Percentiles rank a stretch among this genome's conserved stretches.
phyloP scores from a whole-genome alignment of 2,113 vertebrate genomes.

The Ursus arctos region DNA sequence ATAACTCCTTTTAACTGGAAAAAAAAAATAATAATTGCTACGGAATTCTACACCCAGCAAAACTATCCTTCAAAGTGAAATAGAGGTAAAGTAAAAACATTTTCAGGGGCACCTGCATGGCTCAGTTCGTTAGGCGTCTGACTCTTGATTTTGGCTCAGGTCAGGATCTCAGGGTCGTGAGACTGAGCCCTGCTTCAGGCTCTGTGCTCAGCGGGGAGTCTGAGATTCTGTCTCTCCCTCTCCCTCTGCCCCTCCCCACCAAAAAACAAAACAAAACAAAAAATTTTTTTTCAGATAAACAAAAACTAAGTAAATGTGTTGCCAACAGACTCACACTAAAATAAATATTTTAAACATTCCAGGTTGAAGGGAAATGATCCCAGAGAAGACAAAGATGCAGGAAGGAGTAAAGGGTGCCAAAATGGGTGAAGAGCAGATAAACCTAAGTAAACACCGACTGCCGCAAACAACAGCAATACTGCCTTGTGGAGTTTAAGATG shows the following conservation, averaged over 20 bases:
- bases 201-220: neutral
- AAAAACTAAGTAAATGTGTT: neutral
- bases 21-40: neutral
- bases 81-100: neutral
- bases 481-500: neutral
- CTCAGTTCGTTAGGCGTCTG: neutral
- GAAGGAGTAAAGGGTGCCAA: neutral
- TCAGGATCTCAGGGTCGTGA: neutral
- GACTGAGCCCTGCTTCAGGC: neutral
- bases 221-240: neutral
- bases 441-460: neutral
- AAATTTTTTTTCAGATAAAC: neutral
- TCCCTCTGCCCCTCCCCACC: neutral
- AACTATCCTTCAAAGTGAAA: neutral
- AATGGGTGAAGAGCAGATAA: neutral
- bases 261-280: neutral
- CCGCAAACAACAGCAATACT: too few species aligned
- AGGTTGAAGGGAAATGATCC: neutral
- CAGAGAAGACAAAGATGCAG: neutral
- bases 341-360: neutral
- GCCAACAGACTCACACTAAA: neutral
- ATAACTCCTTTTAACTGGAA: neutral
- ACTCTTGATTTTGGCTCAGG: neutral
- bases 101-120: neutral
- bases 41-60: neutral